Percentiles rank a stretch among this genome's conserved stretches.
phyloP scores from a whole-genome alignment of 2,888 invertebrate species.

The Zonitis immaculata region DNA sequence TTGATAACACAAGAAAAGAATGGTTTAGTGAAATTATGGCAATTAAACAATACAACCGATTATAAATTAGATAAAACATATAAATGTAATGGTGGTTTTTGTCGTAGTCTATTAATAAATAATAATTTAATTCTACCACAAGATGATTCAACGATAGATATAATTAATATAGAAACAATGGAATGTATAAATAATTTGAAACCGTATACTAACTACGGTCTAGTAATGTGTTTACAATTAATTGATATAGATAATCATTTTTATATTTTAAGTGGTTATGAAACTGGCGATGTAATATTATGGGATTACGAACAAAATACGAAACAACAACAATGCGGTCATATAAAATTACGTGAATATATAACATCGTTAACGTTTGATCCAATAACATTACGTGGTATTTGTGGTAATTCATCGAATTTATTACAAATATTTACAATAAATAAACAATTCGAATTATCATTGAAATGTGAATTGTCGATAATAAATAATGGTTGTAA shows the following conservation, averaged over 20 bases:
- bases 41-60: conserved; percentile 52
- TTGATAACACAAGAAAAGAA: conserved; percentile 73
- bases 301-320: conserved; percentile 64
- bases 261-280: conserved; percentile 66
- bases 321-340: conserved; percentile 55
- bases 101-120: conserved; percentile 60
- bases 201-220: conserved; percentile 54
- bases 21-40: conserved; percentile 65
- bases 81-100: conserved; percentile 65
- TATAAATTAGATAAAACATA: conserved; percentile 57
- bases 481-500: conserved; percentile 73
- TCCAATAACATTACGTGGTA: conserved; percentile 58
- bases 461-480: conserved; percentile 57
- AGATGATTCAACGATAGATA: conserved; percentile 53
- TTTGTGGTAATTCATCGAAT: conserved; percentile 62
- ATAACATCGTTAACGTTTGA: conserved; percentile 72
- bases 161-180: conserved; percentile 47
- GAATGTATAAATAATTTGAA: conserved; percentile 45
- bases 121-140: conserved; percentile 63
- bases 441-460: conserved; percentile 53
- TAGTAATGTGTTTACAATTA: conserved; percentile 62
- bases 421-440: conserved; percentile 57
- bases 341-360: conserved; percentile 57
- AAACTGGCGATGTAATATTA: conserved; percentile 65
- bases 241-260: conserved; percentile 49